Percentiles rank a stretch among this genome's conserved stretches.
Conservation (phyloP, 2,113 vertebrate species). For the Oreochromis niloticus region DNA sequence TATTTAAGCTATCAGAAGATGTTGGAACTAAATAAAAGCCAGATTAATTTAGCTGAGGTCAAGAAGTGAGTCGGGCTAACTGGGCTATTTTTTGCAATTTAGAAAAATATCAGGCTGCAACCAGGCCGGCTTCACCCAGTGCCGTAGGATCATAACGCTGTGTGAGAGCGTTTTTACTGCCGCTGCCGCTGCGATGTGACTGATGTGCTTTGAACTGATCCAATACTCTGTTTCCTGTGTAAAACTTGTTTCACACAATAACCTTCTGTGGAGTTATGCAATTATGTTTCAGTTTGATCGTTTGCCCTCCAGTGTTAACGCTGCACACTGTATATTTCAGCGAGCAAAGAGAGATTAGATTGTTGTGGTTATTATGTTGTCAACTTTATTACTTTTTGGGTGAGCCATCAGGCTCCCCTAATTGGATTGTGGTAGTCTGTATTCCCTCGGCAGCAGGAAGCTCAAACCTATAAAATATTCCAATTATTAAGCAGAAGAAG, state of each 20-base stretch:
- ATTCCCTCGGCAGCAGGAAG: constrained; percentile 10
- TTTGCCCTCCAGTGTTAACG: constrained; percentile 8
- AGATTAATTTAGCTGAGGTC: background rate
- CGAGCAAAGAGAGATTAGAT: constrained; percentile 33
- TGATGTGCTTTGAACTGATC: background rate
- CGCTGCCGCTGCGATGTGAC: background rate
- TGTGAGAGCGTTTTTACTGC: background rate
- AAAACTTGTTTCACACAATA: background rate
- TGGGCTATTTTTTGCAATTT: background rate
- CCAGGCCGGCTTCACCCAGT: background rate
- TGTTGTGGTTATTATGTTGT: constrained; percentile 52
- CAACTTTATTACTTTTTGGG: constrained; percentile 56
- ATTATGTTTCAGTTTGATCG: constrained; percentile 8
- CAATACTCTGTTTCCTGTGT: background rate
- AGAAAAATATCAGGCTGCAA: background rate
- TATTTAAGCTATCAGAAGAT: background rate
- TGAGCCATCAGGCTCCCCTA: constrained; percentile 9
- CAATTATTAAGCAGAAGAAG: constrained; percentile 31
- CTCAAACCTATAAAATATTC: constrained; percentile 34
- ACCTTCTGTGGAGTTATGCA: background rate
- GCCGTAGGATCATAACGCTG: background rate
- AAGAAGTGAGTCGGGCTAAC: background rate
- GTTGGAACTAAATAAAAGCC: background rate
- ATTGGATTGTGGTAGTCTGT: constrained; percentile 39
- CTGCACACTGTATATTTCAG: background rate